A percentile compares a stretch with the other conserved stretches of the same genome.
phyloP scores from a whole-genome alignment of 92 coral and sea anemone species.

The Epizoanthus stellaris region DNA sequence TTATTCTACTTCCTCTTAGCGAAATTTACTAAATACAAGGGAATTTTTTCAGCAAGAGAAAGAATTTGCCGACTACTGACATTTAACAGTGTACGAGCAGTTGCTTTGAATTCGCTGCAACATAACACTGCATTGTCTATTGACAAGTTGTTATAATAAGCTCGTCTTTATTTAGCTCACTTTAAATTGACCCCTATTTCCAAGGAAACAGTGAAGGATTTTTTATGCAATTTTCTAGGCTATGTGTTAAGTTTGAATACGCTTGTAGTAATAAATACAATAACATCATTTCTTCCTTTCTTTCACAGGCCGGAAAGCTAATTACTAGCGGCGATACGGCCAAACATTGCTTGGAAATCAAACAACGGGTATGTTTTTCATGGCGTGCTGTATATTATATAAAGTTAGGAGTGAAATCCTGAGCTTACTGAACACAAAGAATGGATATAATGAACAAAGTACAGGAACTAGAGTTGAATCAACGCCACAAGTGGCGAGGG shows the following conservation, averaged over 20 bases:
- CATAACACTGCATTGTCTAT: no score
- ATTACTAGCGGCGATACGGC: conserved; percentile 81
- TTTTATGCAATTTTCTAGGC: no score
- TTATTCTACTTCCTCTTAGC: no score
- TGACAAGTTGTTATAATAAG: no score
- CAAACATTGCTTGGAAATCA: conserved; percentile 79
- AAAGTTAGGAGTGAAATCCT: background rate
- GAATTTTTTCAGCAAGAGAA: no score
- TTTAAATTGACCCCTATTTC: no score
- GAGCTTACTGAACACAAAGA: background rate
- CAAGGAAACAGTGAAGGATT: no score
- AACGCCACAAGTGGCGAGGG: background rate
- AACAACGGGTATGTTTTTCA: conserved; percentile 67
- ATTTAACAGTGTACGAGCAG: no score
- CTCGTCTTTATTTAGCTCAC: no score
- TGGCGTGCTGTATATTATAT: background rate
- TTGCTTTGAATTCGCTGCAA: no score
- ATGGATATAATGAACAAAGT: background rate
- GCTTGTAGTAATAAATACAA: background rate
- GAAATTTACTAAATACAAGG: no score
- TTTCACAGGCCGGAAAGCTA: conserved; percentile 90
- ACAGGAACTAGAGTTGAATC: background rate
- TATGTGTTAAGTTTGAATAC: background rate
- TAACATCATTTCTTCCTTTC: background rate
- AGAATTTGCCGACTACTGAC: no score